Percentiles rank a stretch among this genome's conserved stretches.
These are phyloP conservation scores for Henicopernis longicauda DNA, from an alignment of 2,113 vertebrate species.

Conservation along the genomic window DNA sequence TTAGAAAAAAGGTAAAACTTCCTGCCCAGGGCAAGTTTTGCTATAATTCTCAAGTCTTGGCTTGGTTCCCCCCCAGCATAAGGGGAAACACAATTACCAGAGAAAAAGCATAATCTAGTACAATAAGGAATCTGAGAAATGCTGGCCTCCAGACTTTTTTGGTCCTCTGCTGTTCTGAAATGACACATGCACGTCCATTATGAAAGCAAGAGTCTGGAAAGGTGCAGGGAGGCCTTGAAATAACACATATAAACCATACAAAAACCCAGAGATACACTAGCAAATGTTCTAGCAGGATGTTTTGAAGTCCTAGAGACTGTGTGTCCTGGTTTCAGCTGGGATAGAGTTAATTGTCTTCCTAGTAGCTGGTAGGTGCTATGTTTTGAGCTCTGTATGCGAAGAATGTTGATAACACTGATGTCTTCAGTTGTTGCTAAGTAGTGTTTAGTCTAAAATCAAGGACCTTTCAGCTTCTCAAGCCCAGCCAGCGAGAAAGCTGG, in stretches of 20 bases:
- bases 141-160: background rate
- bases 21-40: background rate
- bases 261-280: background rate
- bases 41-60: background rate
- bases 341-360: too few species aligned
- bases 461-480: too few species aligned
- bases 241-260: background rate
- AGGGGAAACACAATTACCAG: background rate
- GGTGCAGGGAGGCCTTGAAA: background rate
- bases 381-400: too few species aligned
- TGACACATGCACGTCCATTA: accelerated
- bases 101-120: background rate
- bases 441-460: too few species aligned
- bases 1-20: background rate
- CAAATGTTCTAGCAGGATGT: background rate
- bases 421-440: too few species aligned
- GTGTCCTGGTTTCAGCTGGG: too few species aligned
- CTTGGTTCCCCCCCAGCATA: background rate
- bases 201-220: background rate
- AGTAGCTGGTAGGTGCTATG: too few species aligned
- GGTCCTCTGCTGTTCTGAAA: background rate
- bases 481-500: too few species aligned
- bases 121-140: background rate
- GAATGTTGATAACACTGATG: too few species aligned
- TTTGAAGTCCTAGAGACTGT: background rate